Base-by-base conservation (phyloP, 2,888 invertebrate species). In the Philereme transversata region DNA sequence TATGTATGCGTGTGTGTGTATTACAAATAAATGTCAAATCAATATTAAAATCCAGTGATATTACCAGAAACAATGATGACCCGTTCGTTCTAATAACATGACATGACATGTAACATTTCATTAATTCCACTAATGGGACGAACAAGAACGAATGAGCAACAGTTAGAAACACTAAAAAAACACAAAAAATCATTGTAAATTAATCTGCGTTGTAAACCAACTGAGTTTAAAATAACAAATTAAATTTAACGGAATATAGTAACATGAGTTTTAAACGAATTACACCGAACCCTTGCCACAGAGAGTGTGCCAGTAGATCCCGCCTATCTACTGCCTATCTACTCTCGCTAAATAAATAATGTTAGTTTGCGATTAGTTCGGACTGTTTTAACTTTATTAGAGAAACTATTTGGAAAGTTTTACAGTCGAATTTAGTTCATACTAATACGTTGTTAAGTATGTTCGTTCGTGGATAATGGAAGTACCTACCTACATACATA, bases 321-420 rank as follows among this genome's bases (percentile, higher is more conserved):
- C 35, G 7, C 45, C 22, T 9, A 34, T 40, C 7, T 51, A 56
- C 53, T 46, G 7, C 45, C 22, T 9, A 34, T 40, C 7, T 51
- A 56, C 53, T 46, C 63, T 38, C 52, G 51, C 51, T 60, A 52
- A 64, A 64, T 64, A 68, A 66, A 69, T 68, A 65, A 67, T 59
- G 57, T 55, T 59, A 63, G 57, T 66, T 62, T 40, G 52, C 60
- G 60, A 63, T 65, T 62, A 60, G 60, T 67, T 52, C 35, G 6
- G 50, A 52, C 58, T 63, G 59, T 63, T 67, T 60, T 61, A 67
- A 69, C 67, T 67, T 60, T 64, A 63, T 67, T 66, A 50, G 47
- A 59, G 52, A 53, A 51, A 60, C 57, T 51, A 51, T 49, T 55
- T 10, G 8, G 47, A 41, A 58, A 63, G 49, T 60, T 53, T 55